phyloP scores from a whole-genome alignment of 30 jellyfish, hydroid and myxozoan species.

The Cassiopea xamachana region DNA sequence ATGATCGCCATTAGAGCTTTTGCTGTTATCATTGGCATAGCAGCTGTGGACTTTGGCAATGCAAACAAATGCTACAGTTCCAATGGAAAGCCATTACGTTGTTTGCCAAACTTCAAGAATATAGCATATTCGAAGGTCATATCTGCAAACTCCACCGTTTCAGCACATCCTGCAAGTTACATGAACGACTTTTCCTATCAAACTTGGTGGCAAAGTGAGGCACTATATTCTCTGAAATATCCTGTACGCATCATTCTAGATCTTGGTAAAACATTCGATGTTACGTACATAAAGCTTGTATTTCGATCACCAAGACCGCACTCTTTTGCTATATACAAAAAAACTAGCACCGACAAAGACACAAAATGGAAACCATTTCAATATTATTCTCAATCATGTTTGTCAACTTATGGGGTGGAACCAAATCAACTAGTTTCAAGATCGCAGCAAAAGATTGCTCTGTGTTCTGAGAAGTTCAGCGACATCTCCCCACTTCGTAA shows the following conservation, averaged over 20 bases:
- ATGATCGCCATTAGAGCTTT: neutral
- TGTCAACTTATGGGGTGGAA: conserved; percentile 73
- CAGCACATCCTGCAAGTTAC: conserved; percentile 85
- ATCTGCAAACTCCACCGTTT: conserved; percentile 42
- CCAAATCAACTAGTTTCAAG: conserved; percentile 67
- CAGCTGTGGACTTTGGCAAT: conserved; percentile 45
- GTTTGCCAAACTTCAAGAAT: conserved; percentile 96
- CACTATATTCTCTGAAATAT: conserved; percentile 74
- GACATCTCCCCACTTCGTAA: conserved; percentile 89
- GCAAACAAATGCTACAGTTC: conserved; percentile 82
- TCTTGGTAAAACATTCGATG: conserved; percentile 87
- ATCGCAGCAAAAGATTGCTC: conserved; percentile 85
- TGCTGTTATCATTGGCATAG: neutral
- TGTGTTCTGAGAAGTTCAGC: conserved; percentile 89
- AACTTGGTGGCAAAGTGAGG: conserved; percentile 98
- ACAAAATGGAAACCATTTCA: conserved; percentile 96
- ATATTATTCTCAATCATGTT: conserved; percentile 84
- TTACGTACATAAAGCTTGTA: conserved; percentile 79
- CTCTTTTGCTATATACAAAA: conserved; percentile 89
- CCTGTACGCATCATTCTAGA: conserved; percentile 87
- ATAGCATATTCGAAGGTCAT: conserved; percentile 86
- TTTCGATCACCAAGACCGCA: conserved; percentile 94
- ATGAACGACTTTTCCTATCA: conserved; percentile 78
- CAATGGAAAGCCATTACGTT: conserved; percentile 82
- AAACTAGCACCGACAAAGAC: conserved; percentile 70